phyloP scores from a whole-genome alignment of 1,140 invertebrate genomes.

The Diploscapter pachys region DNA sequence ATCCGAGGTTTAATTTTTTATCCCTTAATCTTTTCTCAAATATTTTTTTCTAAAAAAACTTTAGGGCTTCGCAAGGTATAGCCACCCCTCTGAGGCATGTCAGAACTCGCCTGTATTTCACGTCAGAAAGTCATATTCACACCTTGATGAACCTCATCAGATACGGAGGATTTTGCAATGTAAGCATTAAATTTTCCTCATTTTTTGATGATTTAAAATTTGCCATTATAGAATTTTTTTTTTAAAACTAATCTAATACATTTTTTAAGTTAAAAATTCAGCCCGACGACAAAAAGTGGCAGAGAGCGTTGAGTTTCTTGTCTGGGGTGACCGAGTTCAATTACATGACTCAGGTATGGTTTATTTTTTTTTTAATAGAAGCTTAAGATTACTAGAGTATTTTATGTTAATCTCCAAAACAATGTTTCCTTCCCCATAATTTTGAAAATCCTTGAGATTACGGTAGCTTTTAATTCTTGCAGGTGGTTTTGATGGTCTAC shows the following conservation, averaged over 20 bases:
- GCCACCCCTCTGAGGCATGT: slow-evolving; percentile 95
- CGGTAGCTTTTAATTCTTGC: slow-evolving; percentile 58
- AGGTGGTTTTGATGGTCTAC: slow-evolving; percentile 57
- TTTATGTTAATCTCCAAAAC: too few species aligned
- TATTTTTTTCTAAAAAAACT: slow-evolving; percentile 6
- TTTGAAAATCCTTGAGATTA: background rate
- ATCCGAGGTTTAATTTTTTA: slow-evolving; percentile 70
- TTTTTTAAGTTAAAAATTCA: background rate
- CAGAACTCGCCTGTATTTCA: slow-evolving; percentile 92
- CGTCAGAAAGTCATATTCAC: slow-evolving; percentile 98
- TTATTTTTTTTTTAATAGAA: background rate
- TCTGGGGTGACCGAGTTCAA: slow-evolving; percentile 95
- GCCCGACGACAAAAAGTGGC: slow-evolving; percentile 89
- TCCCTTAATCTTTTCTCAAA: slow-evolving; percentile 1
- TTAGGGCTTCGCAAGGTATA: slow-evolving; percentile 79
- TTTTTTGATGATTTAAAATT: background rate
- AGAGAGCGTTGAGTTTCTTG: slow-evolving; percentile 94
- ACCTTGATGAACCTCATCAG: slow-evolving; percentile 90
- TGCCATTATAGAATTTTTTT: background rate
- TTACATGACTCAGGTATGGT: slow-evolving; percentile 84
- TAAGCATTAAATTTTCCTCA: slow-evolving; percentile 18
- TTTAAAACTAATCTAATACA: background rate
- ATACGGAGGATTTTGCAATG: slow-evolving; percentile 76
- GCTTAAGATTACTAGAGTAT: background rate
- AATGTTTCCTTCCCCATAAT: too few species aligned